A percentile compares a stretch with the other conserved stretches of the same genome.
These are phyloP conservation scores for Gouania willdenowi DNA, from an alignment of 2,797 vertebrate genomes.

Conservation along the genomic window DNA sequence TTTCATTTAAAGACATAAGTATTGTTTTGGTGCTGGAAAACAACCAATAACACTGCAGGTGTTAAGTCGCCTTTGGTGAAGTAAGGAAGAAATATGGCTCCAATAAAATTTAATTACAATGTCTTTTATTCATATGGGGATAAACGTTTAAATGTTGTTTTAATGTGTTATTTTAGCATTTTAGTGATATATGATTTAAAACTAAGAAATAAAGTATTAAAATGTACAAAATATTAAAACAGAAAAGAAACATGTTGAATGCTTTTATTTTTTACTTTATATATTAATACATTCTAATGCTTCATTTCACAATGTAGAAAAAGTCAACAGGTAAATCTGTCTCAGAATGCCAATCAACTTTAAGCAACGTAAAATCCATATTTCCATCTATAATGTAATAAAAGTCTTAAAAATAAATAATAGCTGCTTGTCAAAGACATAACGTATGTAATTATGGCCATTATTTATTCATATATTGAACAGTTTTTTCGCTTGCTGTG, in stretches of 20 bases:
- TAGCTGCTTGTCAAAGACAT: constrained; percentile 13
- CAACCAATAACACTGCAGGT: constrained; percentile 1
- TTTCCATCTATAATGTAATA: constrained; percentile 1
- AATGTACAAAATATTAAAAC: no score
- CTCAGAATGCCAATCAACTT: not conserved
- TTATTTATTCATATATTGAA: constrained; percentile 15
- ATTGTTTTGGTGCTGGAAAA: constrained; percentile 4
- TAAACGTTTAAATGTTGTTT: no score
- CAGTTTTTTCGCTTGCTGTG: not conserved
- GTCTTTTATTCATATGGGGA: no score
- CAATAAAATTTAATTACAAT: not conserved
- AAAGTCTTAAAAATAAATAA: constrained; percentile 11
- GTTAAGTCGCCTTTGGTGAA: not conserved
- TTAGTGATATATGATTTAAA: no score
- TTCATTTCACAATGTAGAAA: constrained; percentile 8
- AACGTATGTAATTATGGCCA: constrained; percentile 21
- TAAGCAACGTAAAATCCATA: constrained; percentile 31
- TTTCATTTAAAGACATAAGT: constrained; percentile 9
- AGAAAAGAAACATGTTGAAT: no score
- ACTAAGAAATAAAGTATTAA: no score
- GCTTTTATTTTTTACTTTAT: no score
- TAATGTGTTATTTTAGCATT: no score
- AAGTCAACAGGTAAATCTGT: no score
- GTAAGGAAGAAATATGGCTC: constrained; percentile 1
- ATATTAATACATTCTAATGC: no score